Conservation (phyloP, 2,113 vertebrate species). For the Pituophis catenifer region DNA sequence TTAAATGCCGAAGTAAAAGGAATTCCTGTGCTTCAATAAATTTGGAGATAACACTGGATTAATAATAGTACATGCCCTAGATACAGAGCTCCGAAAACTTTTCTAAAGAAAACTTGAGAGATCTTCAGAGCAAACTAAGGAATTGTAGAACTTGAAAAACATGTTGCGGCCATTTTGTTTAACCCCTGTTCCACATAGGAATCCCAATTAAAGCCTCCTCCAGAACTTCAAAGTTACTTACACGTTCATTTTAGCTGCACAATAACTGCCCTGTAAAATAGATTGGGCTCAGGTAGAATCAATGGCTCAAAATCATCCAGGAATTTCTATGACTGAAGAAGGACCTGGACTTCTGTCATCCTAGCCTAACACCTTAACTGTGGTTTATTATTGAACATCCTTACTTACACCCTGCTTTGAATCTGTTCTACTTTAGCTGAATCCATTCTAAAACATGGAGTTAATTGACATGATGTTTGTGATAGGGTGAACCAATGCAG, state of each 20-base stretch:
- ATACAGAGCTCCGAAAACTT: background rate
- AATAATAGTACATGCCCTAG: background rate
- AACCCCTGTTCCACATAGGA: background rate
- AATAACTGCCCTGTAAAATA: background rate
- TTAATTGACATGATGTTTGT: background rate
- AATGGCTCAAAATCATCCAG: background rate
- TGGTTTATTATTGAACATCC: background rate
- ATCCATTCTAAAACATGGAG: background rate
- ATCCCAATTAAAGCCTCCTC: background rate
- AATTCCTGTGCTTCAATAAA: constrained; percentile 14
- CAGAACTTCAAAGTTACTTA: background rate
- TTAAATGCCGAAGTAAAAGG: background rate
- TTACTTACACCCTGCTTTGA: background rate
- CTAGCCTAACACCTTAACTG: background rate
- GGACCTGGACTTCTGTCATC: background rate
- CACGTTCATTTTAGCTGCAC: background rate
- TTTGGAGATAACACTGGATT: background rate
- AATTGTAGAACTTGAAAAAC: background rate
- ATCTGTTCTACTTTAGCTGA: background rate
- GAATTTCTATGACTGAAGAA: background rate
- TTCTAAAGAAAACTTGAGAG: background rate
- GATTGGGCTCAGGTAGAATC: background rate
- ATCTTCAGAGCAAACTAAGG: background rate
- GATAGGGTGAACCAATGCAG: background rate
- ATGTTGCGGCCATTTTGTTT: background rate